Base-by-base conservation (phyloP, 2,888 invertebrate species). In the Chrysomela aeneicollis region DNA sequence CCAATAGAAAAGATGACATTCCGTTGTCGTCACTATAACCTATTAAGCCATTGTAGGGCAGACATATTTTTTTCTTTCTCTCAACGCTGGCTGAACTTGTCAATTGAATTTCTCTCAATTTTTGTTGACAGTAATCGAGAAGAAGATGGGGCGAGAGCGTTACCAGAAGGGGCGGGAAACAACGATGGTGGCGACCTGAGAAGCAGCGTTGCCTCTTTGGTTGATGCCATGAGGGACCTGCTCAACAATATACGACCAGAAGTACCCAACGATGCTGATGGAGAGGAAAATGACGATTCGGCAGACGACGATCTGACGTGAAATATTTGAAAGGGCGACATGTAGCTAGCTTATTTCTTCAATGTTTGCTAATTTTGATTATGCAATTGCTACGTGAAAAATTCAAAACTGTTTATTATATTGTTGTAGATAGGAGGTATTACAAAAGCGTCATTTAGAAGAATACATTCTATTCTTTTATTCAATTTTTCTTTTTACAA, bases 151-250 rank as follows among this genome's bases (percentile, higher is more conserved):
- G 83, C 78, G 52, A 78, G 78, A 55, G 82, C 79, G 3, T 79
- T 81, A 67, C 80, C 79, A n/a, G 74, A 71, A 3, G 79, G 71
- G 17, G 78, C 74, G 17, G 83, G 78, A 15, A 82, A 80, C 49
- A 73, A 72, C 60, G 73, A 71, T 15, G 77, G 82, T 6, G 84
- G 83, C 21, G 86, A 87, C 73, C 81, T 91, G 12, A 84, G 88
- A 32, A 85, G 87, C 63, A 90, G 90, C 62, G 86, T 91, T 1
- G 88, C 87, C 6, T 86, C 87, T 0, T 83, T 92, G 63, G 85
- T 92, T 70, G 90, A 90, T 73, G 90, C 91, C 9, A 90, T 92
- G 89, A 82, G 91, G 47, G 89, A 91, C 73, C 84, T 92, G 62
- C 81, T 92, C 42, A 87, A 87, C 63, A 90, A 89, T 76, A 88